These are phyloP conservation scores for Bellardia bayeri DNA, from an alignment of 2,888 invertebrate species.

Conservation along the genomic window DNA sequence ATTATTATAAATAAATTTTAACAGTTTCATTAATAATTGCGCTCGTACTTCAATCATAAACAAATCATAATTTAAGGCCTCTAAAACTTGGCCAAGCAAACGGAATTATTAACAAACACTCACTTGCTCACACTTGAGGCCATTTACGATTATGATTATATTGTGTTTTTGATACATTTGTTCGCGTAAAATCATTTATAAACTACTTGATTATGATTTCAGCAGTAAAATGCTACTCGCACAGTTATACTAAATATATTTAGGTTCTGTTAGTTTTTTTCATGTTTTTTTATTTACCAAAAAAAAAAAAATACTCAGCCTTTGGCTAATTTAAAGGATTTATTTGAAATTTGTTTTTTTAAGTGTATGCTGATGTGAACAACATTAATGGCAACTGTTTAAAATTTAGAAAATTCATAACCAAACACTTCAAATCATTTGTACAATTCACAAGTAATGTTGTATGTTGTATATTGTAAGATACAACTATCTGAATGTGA, in stretches of 20 bases:
- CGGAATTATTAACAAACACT: not conserved
- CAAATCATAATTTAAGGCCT: constrained; percentile 53
- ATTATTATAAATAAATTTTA: constrained; percentile 38
- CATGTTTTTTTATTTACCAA: not conserved
- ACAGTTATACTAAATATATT: not conserved
- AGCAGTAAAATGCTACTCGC: not conserved
- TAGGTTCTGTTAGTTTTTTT: not conserved
- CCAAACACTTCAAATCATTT: too few relatives aligned
- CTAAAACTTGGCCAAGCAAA: constrained; percentile 15
- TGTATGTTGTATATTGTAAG: too few relatives aligned
- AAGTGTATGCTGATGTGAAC: not conserved
- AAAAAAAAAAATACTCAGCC: not conserved
- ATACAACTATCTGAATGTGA: too few relatives aligned
- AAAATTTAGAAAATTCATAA: too few relatives aligned
- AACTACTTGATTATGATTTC: constrained; percentile 42
- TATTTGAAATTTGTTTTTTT: not conserved
- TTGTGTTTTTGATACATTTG: constrained; percentile 22
- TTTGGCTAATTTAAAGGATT: constrained; percentile 17
- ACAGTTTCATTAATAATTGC: constrained; percentile 55
- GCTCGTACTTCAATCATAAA: constrained; percentile 41
- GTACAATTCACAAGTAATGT: too few relatives aligned
- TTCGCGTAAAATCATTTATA: not conserved
- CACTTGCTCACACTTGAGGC: constrained; percentile 14
- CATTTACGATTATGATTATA: constrained; percentile 27
- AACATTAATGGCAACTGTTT: not conserved